Conservation (phyloP, 2,113 vertebrate genomes). For the Heterocephalus glaber region DNA sequence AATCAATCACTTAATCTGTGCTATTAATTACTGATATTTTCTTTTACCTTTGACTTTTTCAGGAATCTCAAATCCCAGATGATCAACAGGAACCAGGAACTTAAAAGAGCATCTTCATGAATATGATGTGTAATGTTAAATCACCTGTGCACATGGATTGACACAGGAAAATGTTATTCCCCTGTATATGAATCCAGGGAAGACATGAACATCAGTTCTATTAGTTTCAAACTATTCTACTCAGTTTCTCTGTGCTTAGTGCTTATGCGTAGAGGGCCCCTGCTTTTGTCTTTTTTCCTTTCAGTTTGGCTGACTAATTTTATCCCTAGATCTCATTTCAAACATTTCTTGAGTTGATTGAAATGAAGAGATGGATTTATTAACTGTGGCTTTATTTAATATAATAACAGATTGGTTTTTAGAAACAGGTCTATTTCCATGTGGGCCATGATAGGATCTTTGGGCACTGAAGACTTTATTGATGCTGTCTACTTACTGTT, state of each 20-base stretch:
- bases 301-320: not conserved
- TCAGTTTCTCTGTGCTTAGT: not conserved
- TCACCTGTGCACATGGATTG: fast-evolving
- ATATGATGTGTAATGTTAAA: no score
- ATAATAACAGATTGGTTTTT: not conserved
- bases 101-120: not conserved
- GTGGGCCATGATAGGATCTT: not conserved
- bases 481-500: not conserved
- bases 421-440: not conserved
- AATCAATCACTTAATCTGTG: not conserved
- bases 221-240: not conserved
- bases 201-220: not conserved
- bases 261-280: fast-evolving
- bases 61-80: not conserved
- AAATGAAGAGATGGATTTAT: not conserved
- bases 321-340: not conserved
- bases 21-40: not conserved
- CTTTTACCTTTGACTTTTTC: not conserved
- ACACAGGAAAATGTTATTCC: no score
- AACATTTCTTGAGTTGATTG: not conserved
- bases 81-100: not conserved
- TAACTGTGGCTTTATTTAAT: not conserved
- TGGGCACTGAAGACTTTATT: not conserved
- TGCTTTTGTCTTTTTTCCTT: not conserved
- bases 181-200: not conserved